Conservation (phyloP, 1,140 invertebrate genomes). For the Brachionus plicatilis region DNA sequence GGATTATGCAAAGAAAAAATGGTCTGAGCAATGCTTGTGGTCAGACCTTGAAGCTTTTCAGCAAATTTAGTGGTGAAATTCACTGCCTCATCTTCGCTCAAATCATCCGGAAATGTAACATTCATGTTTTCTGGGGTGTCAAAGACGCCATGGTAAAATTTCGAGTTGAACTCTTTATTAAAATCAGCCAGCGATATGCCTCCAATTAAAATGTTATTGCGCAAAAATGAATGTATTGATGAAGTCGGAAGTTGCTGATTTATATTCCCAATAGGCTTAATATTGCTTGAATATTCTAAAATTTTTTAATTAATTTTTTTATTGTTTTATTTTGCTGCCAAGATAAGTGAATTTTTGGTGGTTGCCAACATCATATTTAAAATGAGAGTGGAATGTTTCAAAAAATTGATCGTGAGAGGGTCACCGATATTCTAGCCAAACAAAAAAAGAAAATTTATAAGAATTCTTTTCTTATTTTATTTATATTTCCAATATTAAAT, state of each 20-base stretch:
- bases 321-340: too few species aligned
- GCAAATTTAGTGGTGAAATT: conserved; percentile 7
- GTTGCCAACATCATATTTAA: too few species aligned
- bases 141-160: conserved; percentile 32
- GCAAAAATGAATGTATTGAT: conserved; percentile 34
- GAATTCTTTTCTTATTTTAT: too few species aligned
- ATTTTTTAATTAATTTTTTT: neutral
- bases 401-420: too few species aligned
- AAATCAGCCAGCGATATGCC: neutral
- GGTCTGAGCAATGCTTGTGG: conserved; percentile 11
- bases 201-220: neutral
- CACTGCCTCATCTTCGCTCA: neutral
- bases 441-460: too few species aligned
- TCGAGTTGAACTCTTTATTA: neutral
- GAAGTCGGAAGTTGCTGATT: conserved; percentile 24
- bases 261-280: neutral
- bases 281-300: conserved; percentile 20
- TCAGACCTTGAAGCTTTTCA: neutral
- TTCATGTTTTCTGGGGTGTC: conserved; percentile 22
- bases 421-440: too few species aligned
- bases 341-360: too few species aligned
- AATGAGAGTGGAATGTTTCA: too few species aligned
- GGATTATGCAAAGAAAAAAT: neutral
- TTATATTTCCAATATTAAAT: too few species aligned
- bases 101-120: conserved; percentile 25